Base-by-base conservation (phyloP, 2,888 invertebrate genomes). In the Frankliniella fusca region DNA sequence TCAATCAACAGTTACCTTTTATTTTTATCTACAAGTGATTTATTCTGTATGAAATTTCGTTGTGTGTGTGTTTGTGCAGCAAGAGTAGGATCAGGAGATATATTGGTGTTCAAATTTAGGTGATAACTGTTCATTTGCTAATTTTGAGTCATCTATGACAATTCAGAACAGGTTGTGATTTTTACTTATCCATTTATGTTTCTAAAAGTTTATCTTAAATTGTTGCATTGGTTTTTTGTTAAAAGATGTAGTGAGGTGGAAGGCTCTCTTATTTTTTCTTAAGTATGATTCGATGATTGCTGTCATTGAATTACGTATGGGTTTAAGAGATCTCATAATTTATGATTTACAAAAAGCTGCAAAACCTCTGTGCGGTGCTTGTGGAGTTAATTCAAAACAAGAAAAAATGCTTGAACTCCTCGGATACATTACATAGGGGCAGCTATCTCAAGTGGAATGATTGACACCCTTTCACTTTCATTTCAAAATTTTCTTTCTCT, bases 1-100 rank as follows among this genome's bases (percentile, higher is more conserved):
- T 76, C 70, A 76, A 76, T 76, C 70, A 76, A 76, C 70, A 76
- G 70, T 76, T 76, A 76, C 70, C 70, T 76, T 76, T 76, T 76
- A 76, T 76, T 76, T 76, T 76, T 76, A 76, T 76, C 27, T 76
- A 27, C 70, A 76, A 76, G 70, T 76, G 70, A 76, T 76, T 76
- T 27, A 76, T 76, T 27, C 70, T 76, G 70, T 23, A 23, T 76
- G 70, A 76, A 76, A 76, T 27, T 76, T 76, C 9, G 70, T 76
- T 27, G 70, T 23, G 9, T 76, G 27, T 76, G 18, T 61, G 61
- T n/a, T n/a, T n/a, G 54, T 54, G 54, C 54, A 7, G 54, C 54
- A 54, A 54, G 54, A 54, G 54, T 54, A 15, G 18, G 54, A 54
- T 11, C 70, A 76, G 27, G 70, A 76, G 27, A 76, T 23, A 12